Base-by-base conservation (phyloP, 64 coral and sea anemone genomes). In the Stichodactyla helianthus region DNA sequence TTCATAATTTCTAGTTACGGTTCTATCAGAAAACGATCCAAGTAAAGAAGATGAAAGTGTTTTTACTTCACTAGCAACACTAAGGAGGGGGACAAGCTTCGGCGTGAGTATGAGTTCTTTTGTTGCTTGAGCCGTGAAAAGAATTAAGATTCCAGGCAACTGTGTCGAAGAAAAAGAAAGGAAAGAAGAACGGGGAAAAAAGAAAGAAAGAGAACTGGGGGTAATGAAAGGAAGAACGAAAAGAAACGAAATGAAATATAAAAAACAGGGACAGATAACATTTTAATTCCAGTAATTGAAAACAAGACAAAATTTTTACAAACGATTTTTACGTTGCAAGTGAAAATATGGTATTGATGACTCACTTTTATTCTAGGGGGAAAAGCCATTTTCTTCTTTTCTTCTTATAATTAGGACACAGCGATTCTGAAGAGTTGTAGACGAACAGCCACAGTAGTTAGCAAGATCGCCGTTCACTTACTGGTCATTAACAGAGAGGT, bases 401-500 rank as follows among this genome's bases (percentile, higher is more conserved):
- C 9, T 65, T 13, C 18, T 65, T 7, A 31, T 31, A 74, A 6
- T 57, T 53, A 96, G 94, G 94, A 96, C 27, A 77, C 86, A 14
- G 91, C 94, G 18, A 92, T 96, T 52, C 51, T 96, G 18, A 96
- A 90, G 18, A 87, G 88, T 83, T 92, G 91, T 55, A 83, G 84
- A 15, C 81, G 94, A 67, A 93, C 94, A 16, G 88, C 94, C n/a
- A 93, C 94, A 71, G 94, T 96, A 6, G 94, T 93, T 17, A 77
- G 84, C 23, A 89, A 87, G 14, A 91, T 89, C 26, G 79, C 94
- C 9, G 85, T 96, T 4, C 91, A 96, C 12, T 84, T 96, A 51
- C 28, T 96, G 8, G 94, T 96, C 18, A 93, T 96, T 44, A 83
- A 19, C 59, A 96, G 91, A 59, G 94, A 96, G 88, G 94, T 93